These are phyloP conservation scores for Chironomus tepperi DNA, from an alignment of 1,140 invertebrate species.

Conservation along the genomic window DNA sequence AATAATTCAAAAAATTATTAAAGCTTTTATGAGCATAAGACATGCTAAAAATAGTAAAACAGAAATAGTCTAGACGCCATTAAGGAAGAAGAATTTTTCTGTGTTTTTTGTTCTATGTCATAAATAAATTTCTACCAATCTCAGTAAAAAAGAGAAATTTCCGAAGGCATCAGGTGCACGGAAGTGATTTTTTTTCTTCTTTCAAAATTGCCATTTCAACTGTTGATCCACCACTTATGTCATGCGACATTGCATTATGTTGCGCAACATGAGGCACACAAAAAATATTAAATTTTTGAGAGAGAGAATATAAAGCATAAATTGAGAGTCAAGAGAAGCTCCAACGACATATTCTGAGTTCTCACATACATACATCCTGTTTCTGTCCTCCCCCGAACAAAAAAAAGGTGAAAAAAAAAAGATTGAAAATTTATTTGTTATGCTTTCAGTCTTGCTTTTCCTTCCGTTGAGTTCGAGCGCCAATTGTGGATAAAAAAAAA, in stretches of 20 bases:
- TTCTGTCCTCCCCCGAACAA: conserved; percentile 1
- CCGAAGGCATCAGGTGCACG: conserved; percentile 10
- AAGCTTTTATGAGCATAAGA: background rate
- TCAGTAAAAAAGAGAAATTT: background rate
- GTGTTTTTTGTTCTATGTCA: background rate
- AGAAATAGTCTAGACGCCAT: background rate
- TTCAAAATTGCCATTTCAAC: no score
- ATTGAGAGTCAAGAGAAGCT: conserved; percentile 5
- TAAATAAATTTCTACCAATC: background rate
- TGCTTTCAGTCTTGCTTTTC: conserved; percentile 21
- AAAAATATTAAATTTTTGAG: no score
- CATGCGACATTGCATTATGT: background rate
- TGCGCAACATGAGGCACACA: background rate
- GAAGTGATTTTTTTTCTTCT: background rate
- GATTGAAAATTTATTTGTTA: conserved; percentile 1
- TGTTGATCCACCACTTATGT: background rate
- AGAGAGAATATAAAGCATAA: background rate
- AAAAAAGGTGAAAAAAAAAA: background rate
- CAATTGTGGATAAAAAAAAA: background rate
- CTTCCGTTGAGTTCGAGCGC: background rate
- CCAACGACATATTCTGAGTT: background rate
- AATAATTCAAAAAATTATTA: conserved; percentile 3
- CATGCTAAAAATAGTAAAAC: background rate
- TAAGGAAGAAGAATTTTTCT: background rate
- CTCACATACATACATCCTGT: conserved; percentile 2